Percentiles rank a stretch among this genome's conserved stretches.
phyloP scores from a whole-genome alignment of 2,888 invertebrate genomes.

The Drosophila niveifrons region DNA sequence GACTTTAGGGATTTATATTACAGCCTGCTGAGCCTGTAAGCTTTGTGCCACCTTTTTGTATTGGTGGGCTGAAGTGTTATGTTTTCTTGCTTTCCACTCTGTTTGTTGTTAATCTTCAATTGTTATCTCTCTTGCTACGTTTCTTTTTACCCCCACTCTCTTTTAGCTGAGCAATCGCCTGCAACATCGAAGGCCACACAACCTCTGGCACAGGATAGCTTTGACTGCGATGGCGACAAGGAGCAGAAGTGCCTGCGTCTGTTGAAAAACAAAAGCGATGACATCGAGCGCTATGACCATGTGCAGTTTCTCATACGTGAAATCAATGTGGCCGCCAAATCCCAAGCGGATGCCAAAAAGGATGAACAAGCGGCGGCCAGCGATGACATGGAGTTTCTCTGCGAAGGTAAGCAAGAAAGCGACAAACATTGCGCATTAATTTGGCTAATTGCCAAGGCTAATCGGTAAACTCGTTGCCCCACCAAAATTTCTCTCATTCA shows the following conservation, averaged over 20 bases:
- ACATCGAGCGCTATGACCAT: conserved; percentile 90
- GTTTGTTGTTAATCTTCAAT: conserved; percentile 43
- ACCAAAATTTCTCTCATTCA: not conserved
- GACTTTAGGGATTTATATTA: conserved; percentile 5
- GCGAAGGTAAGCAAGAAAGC: conserved; percentile 74
- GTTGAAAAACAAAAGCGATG: conserved; percentile 85
- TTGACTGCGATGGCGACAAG: conserved; percentile 80
- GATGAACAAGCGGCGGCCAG: conserved; percentile 60
- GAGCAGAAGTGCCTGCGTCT: conserved; percentile 83
- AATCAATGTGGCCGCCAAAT: conserved; percentile 87
- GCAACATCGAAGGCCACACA: conserved; percentile 52
- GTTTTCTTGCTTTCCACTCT: conserved; percentile 3
- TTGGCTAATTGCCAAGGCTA: conserved; percentile 55
- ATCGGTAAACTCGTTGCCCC: conserved; percentile 26
- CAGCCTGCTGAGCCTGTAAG: conserved; percentile 5
- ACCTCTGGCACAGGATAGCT: conserved; percentile 72
- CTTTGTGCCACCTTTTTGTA: not conserved
- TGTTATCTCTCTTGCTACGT: conserved; percentile 18
- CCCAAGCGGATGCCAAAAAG: conserved; percentile 87
- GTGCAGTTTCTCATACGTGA: conserved; percentile 97
- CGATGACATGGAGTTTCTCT: conserved; percentile 85
- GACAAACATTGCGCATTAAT: conserved; percentile 24
- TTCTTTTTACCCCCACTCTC: not conserved
- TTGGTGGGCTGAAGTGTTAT: conserved; percentile 1
- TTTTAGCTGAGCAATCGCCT: conserved; percentile 57